phyloP scores from a whole-genome alignment of 1,140 invertebrate species.

The Caenorhabditis brenneri region DNA sequence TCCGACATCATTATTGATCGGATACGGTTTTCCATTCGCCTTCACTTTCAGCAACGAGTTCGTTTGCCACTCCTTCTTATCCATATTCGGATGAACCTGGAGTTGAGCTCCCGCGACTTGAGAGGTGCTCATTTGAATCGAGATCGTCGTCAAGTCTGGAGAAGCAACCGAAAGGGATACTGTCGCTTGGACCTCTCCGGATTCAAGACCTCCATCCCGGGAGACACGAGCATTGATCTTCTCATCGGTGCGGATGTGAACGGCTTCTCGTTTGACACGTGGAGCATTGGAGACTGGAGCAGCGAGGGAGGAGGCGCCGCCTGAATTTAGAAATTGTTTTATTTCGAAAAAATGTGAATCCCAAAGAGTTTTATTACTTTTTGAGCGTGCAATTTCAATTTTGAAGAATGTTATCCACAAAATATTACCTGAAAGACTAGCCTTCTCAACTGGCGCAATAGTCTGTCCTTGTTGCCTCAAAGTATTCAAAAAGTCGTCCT shows the following conservation, averaged over 20 bases:
- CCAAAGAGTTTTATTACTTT: not conserved
- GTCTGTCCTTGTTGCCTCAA: conserved; percentile 72
- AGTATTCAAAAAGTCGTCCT: conserved; percentile 94
- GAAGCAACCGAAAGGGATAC: conserved; percentile 86
- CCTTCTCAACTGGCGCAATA: conserved; percentile 47
- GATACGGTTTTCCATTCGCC: conserved; percentile 85
- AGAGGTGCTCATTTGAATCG: conserved; percentile 82
- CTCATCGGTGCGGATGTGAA: conserved; percentile 77
- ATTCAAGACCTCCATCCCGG: conserved; percentile 90
- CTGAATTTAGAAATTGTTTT: too few relatives aligned
- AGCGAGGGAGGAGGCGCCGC: not conserved
- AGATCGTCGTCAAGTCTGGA: conserved; percentile 84
- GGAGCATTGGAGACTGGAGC: conserved; percentile 31
- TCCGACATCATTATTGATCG: conserved; percentile 91
- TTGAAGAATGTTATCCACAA: not conserved
- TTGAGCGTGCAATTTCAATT: too few relatives aligned
- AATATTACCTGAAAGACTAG: not conserved
- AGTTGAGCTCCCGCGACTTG: conserved; percentile 69
- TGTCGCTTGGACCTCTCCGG: conserved; percentile 81
- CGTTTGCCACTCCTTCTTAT: conserved; percentile 89
- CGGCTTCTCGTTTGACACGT: conserved; percentile 52
- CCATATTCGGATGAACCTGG: conserved; percentile 87
- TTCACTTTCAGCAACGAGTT: conserved; percentile 82
- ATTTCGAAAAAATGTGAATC: not conserved
- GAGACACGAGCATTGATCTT: conserved; percentile 84